Conservation (phyloP, 1,140 invertebrate species). For the Whitmania pigra region DNA sequence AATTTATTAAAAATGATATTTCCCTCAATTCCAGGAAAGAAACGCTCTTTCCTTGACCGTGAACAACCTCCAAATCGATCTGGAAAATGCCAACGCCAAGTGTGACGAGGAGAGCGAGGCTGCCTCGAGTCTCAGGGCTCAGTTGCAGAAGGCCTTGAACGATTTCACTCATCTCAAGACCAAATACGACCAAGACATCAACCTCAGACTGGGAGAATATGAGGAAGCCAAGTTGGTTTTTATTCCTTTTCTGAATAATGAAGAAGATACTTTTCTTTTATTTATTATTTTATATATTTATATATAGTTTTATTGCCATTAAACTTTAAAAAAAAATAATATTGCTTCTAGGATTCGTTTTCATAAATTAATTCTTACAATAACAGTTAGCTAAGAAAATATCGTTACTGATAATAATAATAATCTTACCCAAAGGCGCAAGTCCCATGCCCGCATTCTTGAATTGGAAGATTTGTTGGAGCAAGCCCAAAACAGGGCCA, state of each 20-base stretch:
- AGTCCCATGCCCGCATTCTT: slow-evolving; percentile 35
- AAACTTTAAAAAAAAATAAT: too few species aligned
- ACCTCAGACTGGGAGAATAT: slow-evolving; percentile 37
- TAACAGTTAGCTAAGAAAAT: neutral
- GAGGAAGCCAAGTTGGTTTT: slow-evolving; percentile 38
- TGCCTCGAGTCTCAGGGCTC: slow-evolving; percentile 32
- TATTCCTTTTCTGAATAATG: neutral
- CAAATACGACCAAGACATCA: slow-evolving; percentile 40
- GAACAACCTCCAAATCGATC: slow-evolving; percentile 37
- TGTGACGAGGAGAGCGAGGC: slow-evolving; percentile 41
- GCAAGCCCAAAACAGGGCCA: slow-evolving; percentile 32
- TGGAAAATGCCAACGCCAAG: slow-evolving; percentile 38
- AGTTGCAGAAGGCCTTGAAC: slow-evolving; percentile 33
- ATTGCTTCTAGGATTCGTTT: neutral
- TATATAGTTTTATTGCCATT: too few species aligned
- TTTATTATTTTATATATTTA: too few species aligned
- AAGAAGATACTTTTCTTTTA: neutral
- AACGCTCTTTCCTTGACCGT: slow-evolving; percentile 27
- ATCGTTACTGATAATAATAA: too few species aligned
- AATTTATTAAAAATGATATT: neutral
- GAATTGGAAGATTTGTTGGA: slow-evolving; percentile 38
- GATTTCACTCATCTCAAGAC: slow-evolving; percentile 36
- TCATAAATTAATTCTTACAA: slow-evolving; percentile 2
- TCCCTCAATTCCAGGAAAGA: slow-evolving; percentile 16
- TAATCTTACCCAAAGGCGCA: slow-evolving; percentile 31